Percentiles rank a stretch among this genome's conserved stretches.
Evolutionary conservation across 2,113 vertebrate species (phyloP).

Genomic region (Lonchura striata): DNA sequence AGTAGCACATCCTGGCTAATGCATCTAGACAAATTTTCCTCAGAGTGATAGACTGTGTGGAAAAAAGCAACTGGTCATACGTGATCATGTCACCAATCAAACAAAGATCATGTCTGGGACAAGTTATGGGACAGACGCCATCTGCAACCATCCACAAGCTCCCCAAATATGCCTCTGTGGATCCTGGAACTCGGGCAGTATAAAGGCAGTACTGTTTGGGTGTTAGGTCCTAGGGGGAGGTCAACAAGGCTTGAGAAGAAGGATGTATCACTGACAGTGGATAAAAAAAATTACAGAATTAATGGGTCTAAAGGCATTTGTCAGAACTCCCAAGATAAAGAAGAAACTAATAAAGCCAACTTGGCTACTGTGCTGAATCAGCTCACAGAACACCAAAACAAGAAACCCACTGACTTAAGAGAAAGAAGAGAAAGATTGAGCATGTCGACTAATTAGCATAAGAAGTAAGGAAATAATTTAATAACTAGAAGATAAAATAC

Average conservation of each 20-base stretch:
- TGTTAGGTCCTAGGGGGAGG: no score
- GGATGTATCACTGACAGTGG: background rate
- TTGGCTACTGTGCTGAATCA: background rate
- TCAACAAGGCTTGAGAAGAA: background rate
- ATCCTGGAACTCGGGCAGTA: background rate
- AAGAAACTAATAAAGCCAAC: background rate
- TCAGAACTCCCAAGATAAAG: background rate
- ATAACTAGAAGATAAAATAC: background rate
- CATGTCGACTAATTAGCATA: background rate
- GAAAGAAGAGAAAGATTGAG: background rate
- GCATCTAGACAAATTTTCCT: background rate
- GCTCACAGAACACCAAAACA: background rate
- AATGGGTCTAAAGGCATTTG: fast-evolving
- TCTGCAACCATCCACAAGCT: background rate
- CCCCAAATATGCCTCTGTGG: background rate
- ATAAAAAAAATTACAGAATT: background rate
- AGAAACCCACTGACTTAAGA: background rate
- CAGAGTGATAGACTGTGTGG: background rate
- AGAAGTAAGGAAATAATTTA: background rate
- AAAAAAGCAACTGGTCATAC: background rate
- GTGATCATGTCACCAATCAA: no score
- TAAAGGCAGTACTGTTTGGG: background rate
- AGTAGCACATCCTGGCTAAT: background rate
- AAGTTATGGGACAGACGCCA: background rate
- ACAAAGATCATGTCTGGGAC: background rate